Evolutionary conservation across 2,113 vertebrate species (phyloP), one percentile per base, ranked within the genome.

Genomic region (Manacus vitellinus): DNA sequence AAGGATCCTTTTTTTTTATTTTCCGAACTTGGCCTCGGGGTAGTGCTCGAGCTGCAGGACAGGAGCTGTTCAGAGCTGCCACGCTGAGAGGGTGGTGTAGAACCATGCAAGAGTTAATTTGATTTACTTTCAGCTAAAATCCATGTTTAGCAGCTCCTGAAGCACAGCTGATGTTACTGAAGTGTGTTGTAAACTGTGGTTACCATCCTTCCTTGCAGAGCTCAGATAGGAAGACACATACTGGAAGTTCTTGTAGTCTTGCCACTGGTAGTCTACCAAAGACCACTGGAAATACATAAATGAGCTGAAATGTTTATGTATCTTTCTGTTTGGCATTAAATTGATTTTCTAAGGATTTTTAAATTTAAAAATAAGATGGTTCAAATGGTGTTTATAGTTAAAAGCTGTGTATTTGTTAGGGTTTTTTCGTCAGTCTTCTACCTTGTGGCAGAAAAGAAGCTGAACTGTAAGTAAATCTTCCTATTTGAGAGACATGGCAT

Each of bases 11-110:
- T 65, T 59, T 54, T 41, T 47, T 39, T 67, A 39, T 37, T 5
- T 59, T 39, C 43, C 0, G 0, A 17, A 4, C 25, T 14, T 10
- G 37, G 22, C 46, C 30, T 18, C 0, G 2, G 11, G 14, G 24
- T 33, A 8, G 15, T 24, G 68, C 5, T 76, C 51, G 77, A 35
- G 49, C 46, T 35, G 52, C 58, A 23, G 76, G 30, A 17, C 19
- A 27, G 89, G 41, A 46, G 70, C 31, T 62, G 28, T 31, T 37
- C 33, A 15, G 16, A 56, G 49, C 39, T 71, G 73, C 62, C 28
- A 1, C 2, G 4, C 58, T 5, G 4, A 63, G 65, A 6, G 25
- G 17, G 8, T 2, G 0, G 3, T 27, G 18, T 5, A 61, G 54
- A 66, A 44, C 14, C 4, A 1, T 1, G 6, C 61, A 22, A 5